These are phyloP conservation scores for Cebidichthys violaceus DNA, from an alignment of 2,113 vertebrate species.

Conservation along the genomic window DNA sequence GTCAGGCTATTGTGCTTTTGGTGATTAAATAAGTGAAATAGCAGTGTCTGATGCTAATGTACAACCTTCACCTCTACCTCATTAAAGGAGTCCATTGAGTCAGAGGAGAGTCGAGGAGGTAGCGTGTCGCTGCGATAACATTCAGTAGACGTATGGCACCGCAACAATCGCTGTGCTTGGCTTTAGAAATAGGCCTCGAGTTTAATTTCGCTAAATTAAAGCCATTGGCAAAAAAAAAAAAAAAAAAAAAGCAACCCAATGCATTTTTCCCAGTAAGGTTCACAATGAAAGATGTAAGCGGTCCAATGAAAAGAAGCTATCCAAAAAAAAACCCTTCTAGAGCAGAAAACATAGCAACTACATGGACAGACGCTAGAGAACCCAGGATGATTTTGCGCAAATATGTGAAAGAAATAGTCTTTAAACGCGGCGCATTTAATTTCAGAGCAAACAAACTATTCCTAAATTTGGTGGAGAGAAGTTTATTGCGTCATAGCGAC, in stretches of 20 bases:
- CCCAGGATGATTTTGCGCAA: not conserved
- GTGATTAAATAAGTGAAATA: slow-evolving; percentile 5
- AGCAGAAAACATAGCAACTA: not conserved
- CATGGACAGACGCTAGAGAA: not conserved
- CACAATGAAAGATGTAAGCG: slow-evolving; percentile 14
- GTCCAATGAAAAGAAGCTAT: slow-evolving; percentile 7
- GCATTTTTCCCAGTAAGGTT: slow-evolving; percentile 13
- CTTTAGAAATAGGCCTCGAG: not conserved
- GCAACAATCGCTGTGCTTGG: slow-evolving; percentile 21
- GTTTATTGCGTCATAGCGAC: slow-evolving; percentile 26
- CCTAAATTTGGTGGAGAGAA: slow-evolving; percentile 10
- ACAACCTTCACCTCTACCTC: not conserved
- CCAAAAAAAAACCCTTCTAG: not conserved
- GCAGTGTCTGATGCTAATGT: not conserved
- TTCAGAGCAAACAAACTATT: not conserved
- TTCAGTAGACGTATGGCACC: slow-evolving; percentile 14
- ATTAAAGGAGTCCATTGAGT: slow-evolving; percentile 11
- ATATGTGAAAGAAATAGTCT: not conserved
- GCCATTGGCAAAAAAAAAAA: slow-evolving; percentile 22
- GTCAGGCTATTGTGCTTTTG: not conserved
- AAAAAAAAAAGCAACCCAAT: not conserved
- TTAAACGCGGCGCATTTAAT: not conserved
- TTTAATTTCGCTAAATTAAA: slow-evolving; percentile 30
- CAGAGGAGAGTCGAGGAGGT: not conserved
- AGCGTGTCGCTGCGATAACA: not conserved